Evolutionary conservation across 2,797 vertebrate species (phyloP).

Genomic region (Pempheris klunzingeri): DNA sequence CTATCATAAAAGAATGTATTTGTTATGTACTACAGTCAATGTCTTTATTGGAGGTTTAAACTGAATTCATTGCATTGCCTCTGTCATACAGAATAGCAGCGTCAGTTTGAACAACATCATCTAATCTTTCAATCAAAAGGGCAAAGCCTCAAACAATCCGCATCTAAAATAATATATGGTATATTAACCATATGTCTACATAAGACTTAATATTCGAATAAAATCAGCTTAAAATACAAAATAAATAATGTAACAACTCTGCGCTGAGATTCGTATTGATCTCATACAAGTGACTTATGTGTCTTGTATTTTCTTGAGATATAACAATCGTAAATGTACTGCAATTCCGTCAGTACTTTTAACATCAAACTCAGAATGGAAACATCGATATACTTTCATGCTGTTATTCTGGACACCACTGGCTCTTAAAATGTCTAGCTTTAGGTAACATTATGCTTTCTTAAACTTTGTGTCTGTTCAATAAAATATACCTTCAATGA

Average conservation of each 20-base stretch:
- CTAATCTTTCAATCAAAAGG: constrained; percentile 37
- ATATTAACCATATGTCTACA: constrained; percentile 30
- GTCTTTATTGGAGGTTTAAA: constrained; percentile 7
- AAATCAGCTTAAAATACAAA: constrained; percentile 31
- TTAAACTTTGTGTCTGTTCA: background rate
- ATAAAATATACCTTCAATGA: background rate
- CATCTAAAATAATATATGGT: constrained; percentile 30
- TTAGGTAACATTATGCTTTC: constrained; percentile 10
- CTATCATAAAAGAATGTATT: background rate
- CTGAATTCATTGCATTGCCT: constrained; percentile 33
- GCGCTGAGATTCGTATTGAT: background rate
- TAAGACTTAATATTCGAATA: constrained; percentile 60
- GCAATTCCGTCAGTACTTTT: constrained; percentile 8
- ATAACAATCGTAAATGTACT: too few species aligned
- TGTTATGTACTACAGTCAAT: background rate
- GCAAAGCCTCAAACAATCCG: constrained; percentile 14
- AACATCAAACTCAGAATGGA: constrained; percentile 1
- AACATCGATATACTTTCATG: background rate
- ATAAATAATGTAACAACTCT: constrained; percentile 22
- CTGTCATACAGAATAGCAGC: constrained; percentile 34
- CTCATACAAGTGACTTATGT: background rate
- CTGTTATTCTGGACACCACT: background rate
- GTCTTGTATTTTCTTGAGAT: too few species aligned
- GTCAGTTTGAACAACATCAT: constrained; percentile 30
- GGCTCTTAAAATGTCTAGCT: background rate